These are phyloP conservation scores for Typhlomys cinereus DNA, from an alignment of 2,113 vertebrate genomes.

Conservation along the genomic window DNA sequence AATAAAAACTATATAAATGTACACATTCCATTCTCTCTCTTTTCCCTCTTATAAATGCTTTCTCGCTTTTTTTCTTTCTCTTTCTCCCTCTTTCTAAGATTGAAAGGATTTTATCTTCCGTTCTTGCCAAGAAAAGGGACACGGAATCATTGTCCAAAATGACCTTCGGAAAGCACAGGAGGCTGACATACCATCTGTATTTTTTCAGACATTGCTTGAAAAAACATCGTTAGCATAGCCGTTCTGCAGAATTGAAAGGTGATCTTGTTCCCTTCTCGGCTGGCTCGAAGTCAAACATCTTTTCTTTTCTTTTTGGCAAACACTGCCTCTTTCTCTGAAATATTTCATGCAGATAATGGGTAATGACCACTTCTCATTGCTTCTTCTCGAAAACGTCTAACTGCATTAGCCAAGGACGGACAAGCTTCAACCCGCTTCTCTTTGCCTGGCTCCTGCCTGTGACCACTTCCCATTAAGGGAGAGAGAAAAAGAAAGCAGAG, in stretches of 20 bases:
- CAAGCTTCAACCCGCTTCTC: slow-evolving; percentile 80
- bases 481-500: background rate
- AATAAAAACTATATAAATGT: background rate
- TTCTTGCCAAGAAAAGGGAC: slow-evolving; percentile 77
- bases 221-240: slow-evolving; percentile 77
- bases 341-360: slow-evolving; percentile 87
- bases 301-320: slow-evolving; percentile 80
- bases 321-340: slow-evolving; percentile 82
- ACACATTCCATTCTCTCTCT: too few species aligned
- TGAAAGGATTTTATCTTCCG: slow-evolving; percentile 66
- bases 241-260: slow-evolving; percentile 73
- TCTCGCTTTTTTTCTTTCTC: too few species aligned
- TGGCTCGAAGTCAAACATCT: slow-evolving; percentile 85
- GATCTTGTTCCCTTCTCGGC: slow-evolving; percentile 83
- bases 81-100: slow-evolving; percentile 72
- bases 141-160: slow-evolving; percentile 79
- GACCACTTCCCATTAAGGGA: slow-evolving; percentile 74
- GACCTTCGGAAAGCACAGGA: slow-evolving; percentile 73
- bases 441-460: slow-evolving; percentile 77
- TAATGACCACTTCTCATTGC: slow-evolving; percentile 87
- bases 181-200: slow-evolving; percentile 75
- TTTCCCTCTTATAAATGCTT: too few species aligned
- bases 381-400: slow-evolving; percentile 85
- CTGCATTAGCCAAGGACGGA: slow-evolving; percentile 83
- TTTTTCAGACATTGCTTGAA: slow-evolving; percentile 79